Evolutionary conservation across 2,888 invertebrate genomes (phyloP), one percentile per base, ranked within the genome.

Genomic region (Choristoneura rosaceana): DNA sequence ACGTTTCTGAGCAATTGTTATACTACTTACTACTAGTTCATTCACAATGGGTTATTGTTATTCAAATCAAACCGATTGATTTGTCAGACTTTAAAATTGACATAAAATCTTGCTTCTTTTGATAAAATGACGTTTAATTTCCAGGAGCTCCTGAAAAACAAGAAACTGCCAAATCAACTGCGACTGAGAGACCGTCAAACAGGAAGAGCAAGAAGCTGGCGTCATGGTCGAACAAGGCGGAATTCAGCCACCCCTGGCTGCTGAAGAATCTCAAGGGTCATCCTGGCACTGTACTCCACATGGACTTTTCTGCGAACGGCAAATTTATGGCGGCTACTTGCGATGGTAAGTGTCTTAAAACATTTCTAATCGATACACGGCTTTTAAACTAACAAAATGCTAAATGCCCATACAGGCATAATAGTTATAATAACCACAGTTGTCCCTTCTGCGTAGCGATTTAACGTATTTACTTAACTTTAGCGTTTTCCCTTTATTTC

Each of bases 281-380:
- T 87, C 96, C 96, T 0, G 96, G 96, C 43, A 94, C 95, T 12
- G 96, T 98, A 61, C 91, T 96, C 25, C 96, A 97, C 81, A 95
- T 98, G 88, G 97, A 97, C 84, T 97, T 97, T 88, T 97, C 98
- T 78, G 95, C 96, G 74, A 98, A 98, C 90, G 97, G 97, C 78
- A 98, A 98, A 92, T 97, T 96, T 85, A 94, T 98, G 85, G 97
- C 97, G 75, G 96, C 97, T 74, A 96, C 97, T 84, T 96, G 97
- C 81, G 97, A 97, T 94, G 98, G 98, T 98, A 95, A 95, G 95
- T 94, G 69, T 76, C 76, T 70, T 73, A 74, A 55, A 66, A 58
- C 3, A 14, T 4, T 64, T 50, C 12, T 15, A 15, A 25, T 25
- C 17, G 9, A 55, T 12, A 63, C 43, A 59, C 17, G 45, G 74